Conservation (phyloP, 1,140 invertebrate species). For the Colletes latitarsis region DNA sequence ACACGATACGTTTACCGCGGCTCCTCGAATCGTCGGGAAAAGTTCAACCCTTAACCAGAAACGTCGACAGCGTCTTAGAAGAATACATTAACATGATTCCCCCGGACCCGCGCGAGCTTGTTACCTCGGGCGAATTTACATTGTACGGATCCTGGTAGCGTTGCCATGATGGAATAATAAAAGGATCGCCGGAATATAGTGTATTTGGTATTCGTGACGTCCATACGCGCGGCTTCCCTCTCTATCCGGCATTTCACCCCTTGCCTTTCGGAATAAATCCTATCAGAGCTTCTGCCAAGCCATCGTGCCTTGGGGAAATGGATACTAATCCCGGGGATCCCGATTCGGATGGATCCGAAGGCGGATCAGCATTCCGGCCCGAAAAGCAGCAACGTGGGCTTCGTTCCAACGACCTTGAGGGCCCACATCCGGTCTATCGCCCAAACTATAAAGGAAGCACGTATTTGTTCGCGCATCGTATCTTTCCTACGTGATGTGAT, state of each 20-base stretch:
- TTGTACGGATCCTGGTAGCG: constrained; percentile 26
- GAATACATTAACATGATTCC: constrained; percentile 32
- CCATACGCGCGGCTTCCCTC: neutral
- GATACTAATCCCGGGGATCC: constrained; percentile 73
- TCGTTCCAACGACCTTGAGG: constrained; percentile 68
- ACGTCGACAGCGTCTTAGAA: neutral
- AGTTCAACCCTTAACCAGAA: neutral
- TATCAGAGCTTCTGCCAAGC: constrained; percentile 61
- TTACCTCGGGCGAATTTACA: constrained; percentile 59
- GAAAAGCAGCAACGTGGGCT: constrained; percentile 47
- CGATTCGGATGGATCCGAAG: constrained; percentile 59
- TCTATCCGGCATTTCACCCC: constrained; percentile 10
- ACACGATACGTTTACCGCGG: neutral
- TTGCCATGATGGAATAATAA: constrained; percentile 58
- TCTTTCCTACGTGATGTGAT: neutral
- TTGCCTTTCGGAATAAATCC: constrained; percentile 67
- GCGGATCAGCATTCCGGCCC: constrained; percentile 62
- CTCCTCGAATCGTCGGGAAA: neutral
- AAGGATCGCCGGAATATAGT: constrained; percentile 25
- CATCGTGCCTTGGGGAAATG: constrained; percentile 66
- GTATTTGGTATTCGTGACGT: constrained; percentile 59
- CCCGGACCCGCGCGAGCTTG: constrained; percentile 24
- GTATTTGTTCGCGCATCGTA: neutral
- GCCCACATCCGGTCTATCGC: constrained; percentile 31
- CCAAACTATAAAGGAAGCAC: neutral